Base-by-base conservation (phyloP, 1,140 invertebrate genomes). In the Lineus longissimus region DNA sequence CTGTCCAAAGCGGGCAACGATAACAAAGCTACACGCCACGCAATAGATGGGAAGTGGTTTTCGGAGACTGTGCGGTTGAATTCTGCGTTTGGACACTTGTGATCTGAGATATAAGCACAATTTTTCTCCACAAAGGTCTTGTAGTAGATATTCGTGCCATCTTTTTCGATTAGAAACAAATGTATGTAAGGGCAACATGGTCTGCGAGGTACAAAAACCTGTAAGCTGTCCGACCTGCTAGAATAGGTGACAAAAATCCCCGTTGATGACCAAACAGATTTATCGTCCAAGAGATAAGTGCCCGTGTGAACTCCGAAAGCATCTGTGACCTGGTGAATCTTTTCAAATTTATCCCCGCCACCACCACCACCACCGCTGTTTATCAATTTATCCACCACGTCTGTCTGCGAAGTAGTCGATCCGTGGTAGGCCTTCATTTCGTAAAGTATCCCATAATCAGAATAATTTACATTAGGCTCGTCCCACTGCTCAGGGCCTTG, bases 401-500 rank as follows among this genome's bases (percentile, higher is more conserved):
- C 47, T 7, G 47, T 51, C 47, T 51, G 47, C 47, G 47, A 51
- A 51, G 47, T n/a, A n/a, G n/a, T 51, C n/a, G 47, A 51, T 51
- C 47, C 47, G n/a, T 51, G 47, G n/a, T n/a, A 51, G 47, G 47
- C 47, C 47, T 51, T 51, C 47, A 51, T 51, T 51, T 51, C 25
- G 47, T 51, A 51, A 9, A 51, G 25, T 7, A 51, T 51, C 4
- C 47, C 47, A 51, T 51, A 51, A 51, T 51, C 47, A 15, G 47
- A 51, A 51, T 7, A 51, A 7, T 23, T 51, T 9, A 27, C 47
- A 51, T 51, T 51, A 7, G 47, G 47, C 47, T 4, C 9, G 47
- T 51, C 47, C 47, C 47, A 51, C 47, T 51, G 47, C 47, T 51
- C 47, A n/a, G 47, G 47, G 4, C n/a, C 47, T 51, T 51, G 47